Evolutionary conservation across 64 coral and sea anemone genomes (phyloP), one percentile per base, ranked within the genome.

Genomic region (Acropora yongei): DNA sequence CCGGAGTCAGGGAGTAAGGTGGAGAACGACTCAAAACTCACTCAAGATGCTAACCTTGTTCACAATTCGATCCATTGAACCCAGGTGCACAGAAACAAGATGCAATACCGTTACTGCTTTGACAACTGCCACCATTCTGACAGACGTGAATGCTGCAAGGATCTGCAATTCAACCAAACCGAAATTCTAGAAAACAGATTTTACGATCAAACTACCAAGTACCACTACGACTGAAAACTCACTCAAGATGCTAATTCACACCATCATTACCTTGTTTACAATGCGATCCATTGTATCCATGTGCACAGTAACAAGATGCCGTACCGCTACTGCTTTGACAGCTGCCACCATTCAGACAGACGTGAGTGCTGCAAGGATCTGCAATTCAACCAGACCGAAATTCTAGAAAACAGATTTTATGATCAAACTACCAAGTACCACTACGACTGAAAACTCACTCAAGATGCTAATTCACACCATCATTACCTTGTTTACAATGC

Each of bases 231-330:
- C 50, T n/a, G 8, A 55, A 55, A 55, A 4, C 50, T n/a, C n/a
- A n/a, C n/a, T 30, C 30, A 30, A 30, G 30, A 30, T 30, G 30
- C 30, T 30, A 30, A 55, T 55, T 9, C 4, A 5, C 51, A 9
- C 9, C 51, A 55, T 66, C 61, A 13, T 9, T 80, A 80, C 78
- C 78, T 80, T 11, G 17, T 10, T 80, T 49, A n/a, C 78, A 80
- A 40, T 1, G 39, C 10, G 50, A 41, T 57, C 78, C 78, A 39
- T 12, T 57, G 49, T 40, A 80, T 30, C 78, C 78, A 40, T 49
- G 78, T 10, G 6, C 47, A 18, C 78, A 80, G 78, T 8, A 8
- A 80, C 78, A 80, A 8, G 12, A 17, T 3, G 49, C 48, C 0
- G 78, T 80, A 39, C 19, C 78, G 57, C 41, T 80, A 39, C 57